Conservation (phyloP, 2,888 invertebrate species). For the Amblyjoppa fuscipennis region DNA sequence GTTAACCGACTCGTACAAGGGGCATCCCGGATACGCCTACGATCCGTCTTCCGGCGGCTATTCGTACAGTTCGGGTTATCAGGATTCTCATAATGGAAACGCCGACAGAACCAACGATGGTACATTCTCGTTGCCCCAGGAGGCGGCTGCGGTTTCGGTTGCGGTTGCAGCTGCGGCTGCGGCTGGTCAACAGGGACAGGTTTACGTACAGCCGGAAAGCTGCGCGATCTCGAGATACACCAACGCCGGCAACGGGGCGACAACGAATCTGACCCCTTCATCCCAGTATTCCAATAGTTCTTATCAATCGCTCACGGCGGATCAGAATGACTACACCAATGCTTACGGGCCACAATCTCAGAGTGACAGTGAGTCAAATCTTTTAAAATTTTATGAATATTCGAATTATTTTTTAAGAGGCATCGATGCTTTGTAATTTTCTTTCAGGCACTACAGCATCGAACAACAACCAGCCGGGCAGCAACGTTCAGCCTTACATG, state of each 20-base stretch:
- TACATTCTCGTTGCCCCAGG: slow-evolving; percentile 39
- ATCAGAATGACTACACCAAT: slow-evolving; percentile 73
- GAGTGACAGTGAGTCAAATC: slow-evolving; percentile 71
- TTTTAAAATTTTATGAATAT: neutral
- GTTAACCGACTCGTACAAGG: slow-evolving; percentile 82
- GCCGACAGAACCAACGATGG: slow-evolving; percentile 19
- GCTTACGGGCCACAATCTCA: slow-evolving; percentile 76
- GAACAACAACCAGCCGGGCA: slow-evolving; percentile 67
- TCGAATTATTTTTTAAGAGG: neutral
- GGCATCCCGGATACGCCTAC: slow-evolving; percentile 88
- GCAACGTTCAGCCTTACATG: slow-evolving; percentile 82
- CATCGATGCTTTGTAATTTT: neutral
- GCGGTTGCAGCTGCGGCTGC: neutral
- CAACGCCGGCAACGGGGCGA: slow-evolving; percentile 77
- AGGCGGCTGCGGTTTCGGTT: neutral
- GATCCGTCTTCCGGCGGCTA: slow-evolving; percentile 87
- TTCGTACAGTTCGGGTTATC: slow-evolving; percentile 89
- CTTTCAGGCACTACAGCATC: slow-evolving; percentile 60
- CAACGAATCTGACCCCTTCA: slow-evolving; percentile 79
- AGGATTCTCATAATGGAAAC: slow-evolving; percentile 81
- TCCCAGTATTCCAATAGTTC: slow-evolving; percentile 71
- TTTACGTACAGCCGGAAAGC: slow-evolving; percentile 48
- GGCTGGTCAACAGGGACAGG: slow-evolving; percentile 10
- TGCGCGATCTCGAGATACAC: slow-evolving; percentile 76
- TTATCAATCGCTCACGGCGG: slow-evolving; percentile 58